Percentiles rank a stretch among this genome's conserved stretches.
phyloP scores from a whole-genome alignment of 2,797 vertebrate genomes.

The Acrossocheilus wenchowensis region DNA sequence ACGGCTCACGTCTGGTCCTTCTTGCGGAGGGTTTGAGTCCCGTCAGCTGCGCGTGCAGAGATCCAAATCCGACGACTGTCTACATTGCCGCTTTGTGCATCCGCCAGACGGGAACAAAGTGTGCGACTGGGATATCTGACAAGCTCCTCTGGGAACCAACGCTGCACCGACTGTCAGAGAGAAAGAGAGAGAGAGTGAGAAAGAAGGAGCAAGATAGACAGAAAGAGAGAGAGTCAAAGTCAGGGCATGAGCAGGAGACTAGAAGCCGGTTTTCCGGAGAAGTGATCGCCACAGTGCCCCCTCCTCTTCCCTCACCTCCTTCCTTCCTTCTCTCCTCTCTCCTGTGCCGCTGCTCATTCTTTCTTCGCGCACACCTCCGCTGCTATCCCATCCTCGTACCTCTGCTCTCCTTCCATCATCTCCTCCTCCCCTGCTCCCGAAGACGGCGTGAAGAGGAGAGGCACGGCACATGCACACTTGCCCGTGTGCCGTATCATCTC shows the following conservation, averaged over 20 bases:
- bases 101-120: slow-evolving; percentile 53
- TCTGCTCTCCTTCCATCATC: slow-evolving; percentile 64
- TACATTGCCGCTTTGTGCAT: slow-evolving; percentile 57
- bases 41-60: slow-evolving; percentile 45
- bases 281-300: slow-evolving; percentile 63
- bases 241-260: slow-evolving; percentile 68
- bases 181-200: slow-evolving; percentile 39
- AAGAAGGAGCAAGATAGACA: slow-evolving; percentile 31
- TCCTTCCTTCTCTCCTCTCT: slow-evolving; percentile 65
- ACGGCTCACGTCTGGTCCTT: not conserved
- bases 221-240: slow-evolving; percentile 46
- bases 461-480: slow-evolving; percentile 26
- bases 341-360: slow-evolving; percentile 50
- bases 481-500: slow-evolving; percentile 53
- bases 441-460: slow-evolving; percentile 53
- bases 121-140: slow-evolving; percentile 59
- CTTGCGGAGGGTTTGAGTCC: slow-evolving; percentile 29
- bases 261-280: slow-evolving; percentile 53
- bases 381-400: slow-evolving; percentile 60
- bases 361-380: slow-evolving; percentile 60
- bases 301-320: slow-evolving; percentile 59
- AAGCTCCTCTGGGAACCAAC: slow-evolving; percentile 56
- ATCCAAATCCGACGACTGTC: slow-evolving; percentile 59
- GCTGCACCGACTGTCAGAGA: slow-evolving; percentile 47
- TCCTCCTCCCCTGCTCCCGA: slow-evolving; percentile 48